These are phyloP conservation scores for Hirundichthys speculiger DNA, from an alignment of 2,113 vertebrate genomes.

Conservation along the genomic window DNA sequence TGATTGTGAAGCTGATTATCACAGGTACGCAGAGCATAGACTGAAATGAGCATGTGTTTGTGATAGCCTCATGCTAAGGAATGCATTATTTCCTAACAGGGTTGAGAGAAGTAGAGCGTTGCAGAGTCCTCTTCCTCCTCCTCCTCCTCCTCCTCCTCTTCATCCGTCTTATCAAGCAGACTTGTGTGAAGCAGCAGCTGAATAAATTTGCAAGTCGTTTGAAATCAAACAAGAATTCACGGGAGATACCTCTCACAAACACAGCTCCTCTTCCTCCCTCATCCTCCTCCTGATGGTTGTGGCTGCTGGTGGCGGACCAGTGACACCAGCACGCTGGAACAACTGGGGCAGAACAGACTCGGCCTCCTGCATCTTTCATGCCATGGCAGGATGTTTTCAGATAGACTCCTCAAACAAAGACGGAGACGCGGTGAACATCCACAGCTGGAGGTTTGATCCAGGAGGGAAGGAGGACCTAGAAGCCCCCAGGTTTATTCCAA, in stretches of 20 bases:
- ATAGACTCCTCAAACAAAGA: slow-evolving; percentile 3
- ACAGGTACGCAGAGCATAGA: neutral
- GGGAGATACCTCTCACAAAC: slow-evolving; percentile 45
- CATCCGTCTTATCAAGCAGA: slow-evolving; percentile 10
- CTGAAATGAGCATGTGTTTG: neutral
- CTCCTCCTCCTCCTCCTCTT: neutral
- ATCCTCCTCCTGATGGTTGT: neutral
- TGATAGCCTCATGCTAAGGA: neutral
- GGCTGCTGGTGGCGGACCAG: slow-evolving; percentile 44
- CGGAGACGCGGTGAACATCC: neutral
- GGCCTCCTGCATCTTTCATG: slow-evolving; percentile 32
- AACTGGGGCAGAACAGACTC: slow-evolving; percentile 38
- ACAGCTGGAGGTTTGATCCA: neutral
- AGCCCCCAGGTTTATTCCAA: no score
- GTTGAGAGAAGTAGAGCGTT: slow-evolving; percentile 3
- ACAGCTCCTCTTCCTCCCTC: slow-evolving; percentile 1
- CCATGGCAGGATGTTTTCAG: neutral
- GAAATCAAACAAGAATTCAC: slow-evolving; percentile 52
- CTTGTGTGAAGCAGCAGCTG: slow-evolving; percentile 36
- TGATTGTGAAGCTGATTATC: neutral
- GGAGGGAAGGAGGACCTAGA: no score
- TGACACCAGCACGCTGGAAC: slow-evolving; percentile 26
- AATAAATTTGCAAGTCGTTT: slow-evolving; percentile 53
- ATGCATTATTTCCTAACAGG: neutral
- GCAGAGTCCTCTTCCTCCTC: neutral